These are phyloP conservation scores for Neoascia interrupta DNA, from an alignment of 2,888 invertebrate species.

Conservation along the genomic window DNA sequence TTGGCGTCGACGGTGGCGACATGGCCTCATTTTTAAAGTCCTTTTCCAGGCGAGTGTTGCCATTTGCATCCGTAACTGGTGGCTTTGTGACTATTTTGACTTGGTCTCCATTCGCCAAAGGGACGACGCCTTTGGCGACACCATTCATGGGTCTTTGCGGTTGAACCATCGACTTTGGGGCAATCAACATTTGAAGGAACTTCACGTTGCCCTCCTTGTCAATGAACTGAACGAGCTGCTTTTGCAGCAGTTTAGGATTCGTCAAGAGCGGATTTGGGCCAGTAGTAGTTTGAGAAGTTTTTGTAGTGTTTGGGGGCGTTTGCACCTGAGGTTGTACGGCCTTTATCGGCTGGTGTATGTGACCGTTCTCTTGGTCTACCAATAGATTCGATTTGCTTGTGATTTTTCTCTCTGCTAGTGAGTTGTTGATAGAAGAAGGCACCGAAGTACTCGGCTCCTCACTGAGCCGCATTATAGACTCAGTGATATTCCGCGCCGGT, in stretches of 20 bases:
- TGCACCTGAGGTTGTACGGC: background rate
- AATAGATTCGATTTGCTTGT: slow-evolving; percentile 1
- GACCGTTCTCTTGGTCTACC: slow-evolving; percentile 20
- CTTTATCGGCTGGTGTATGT: slow-evolving; percentile 29
- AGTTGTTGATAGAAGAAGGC: background rate
- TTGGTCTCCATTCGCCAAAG: too few species aligned
- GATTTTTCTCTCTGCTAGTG: background rate
- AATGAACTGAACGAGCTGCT: slow-evolving; percentile 73
- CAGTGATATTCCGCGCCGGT: slow-evolving; percentile 46
- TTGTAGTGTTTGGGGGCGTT: background rate
- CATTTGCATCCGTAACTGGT: slow-evolving; percentile 11
- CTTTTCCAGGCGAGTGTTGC: background rate
- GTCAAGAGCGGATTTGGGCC: background rate
- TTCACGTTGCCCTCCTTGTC: slow-evolving; percentile 74
- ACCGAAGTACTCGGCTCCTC: too few species aligned
- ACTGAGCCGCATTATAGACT: slow-evolving; percentile 44
- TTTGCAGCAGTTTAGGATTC: slow-evolving; percentile 70
- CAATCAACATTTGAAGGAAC: slow-evolving; percentile 73
- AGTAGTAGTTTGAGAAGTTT: background rate
- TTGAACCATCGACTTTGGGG: slow-evolving; percentile 34
- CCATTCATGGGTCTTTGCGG: slow-evolving; percentile 29
- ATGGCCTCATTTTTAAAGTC: background rate
- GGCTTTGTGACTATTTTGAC: slow-evolving; percentile 8
- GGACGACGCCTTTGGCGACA: background rate
- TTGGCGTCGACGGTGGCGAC: slow-evolving; percentile 9